Evolutionary conservation across 2,797 vertebrate genomes (phyloP).

Genomic region (Aeoliscus strigatus): DNA sequence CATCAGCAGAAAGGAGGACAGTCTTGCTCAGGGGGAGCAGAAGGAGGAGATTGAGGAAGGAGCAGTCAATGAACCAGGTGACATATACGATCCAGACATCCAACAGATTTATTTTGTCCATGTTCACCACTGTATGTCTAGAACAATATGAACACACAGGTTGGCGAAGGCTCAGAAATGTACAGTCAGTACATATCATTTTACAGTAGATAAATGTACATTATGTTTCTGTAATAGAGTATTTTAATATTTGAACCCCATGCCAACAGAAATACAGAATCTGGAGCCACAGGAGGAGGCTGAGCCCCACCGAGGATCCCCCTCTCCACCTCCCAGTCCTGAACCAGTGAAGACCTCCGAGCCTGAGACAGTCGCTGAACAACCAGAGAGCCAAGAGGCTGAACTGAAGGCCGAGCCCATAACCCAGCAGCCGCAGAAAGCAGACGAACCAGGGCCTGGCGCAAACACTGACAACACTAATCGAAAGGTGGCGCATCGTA

Average conservation of each 20-base stretch:
- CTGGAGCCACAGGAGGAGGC: slow-evolving; percentile 39
- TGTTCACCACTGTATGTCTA: no score
- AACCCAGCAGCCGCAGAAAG: slow-evolving; percentile 66
- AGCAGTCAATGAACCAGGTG: slow-evolving; percentile 29
- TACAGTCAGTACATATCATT: no score
- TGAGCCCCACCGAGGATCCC: slow-evolving; percentile 20
- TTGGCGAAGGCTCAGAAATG: no score
- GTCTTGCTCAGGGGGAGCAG: slow-evolving; percentile 19
- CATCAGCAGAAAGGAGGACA: slow-evolving; percentile 36
- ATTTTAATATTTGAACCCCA: neutral
- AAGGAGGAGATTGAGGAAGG: slow-evolving; percentile 17
- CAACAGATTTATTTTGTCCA: neutral
- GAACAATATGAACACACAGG: no score
- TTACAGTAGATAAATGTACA: no score
- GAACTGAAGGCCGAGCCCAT: slow-evolving; percentile 40
- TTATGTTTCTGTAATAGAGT: no score
- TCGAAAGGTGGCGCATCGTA: slow-evolving; percentile 69
- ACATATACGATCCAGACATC: neutral
- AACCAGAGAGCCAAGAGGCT: slow-evolving; percentile 22
- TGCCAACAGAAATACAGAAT: slow-evolving; percentile 3
- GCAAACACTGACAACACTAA: slow-evolving; percentile 17
- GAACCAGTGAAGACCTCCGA: slow-evolving; percentile 34
- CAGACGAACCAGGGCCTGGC: slow-evolving; percentile 7
- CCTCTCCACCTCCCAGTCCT: slow-evolving; percentile 32
- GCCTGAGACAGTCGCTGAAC: neutral